Evolutionary conservation across 2,797 vertebrate species (phyloP), one percentile per base, ranked within the genome.

Genomic region (Sebastes matsubarae): DNA sequence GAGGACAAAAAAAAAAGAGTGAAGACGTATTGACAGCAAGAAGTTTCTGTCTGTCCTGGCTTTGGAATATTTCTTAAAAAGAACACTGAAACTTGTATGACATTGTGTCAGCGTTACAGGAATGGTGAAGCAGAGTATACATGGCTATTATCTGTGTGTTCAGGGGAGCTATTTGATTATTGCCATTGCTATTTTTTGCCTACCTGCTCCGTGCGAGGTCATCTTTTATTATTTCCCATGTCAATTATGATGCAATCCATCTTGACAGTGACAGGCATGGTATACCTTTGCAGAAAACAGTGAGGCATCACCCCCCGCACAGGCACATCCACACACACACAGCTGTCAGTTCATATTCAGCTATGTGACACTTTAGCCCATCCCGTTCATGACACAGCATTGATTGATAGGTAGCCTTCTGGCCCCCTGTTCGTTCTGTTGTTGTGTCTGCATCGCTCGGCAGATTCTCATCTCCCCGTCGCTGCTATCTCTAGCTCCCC

Each of bases 351-450:
- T 93, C 83, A 76, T 80, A 91, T 94, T 89, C 86, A 87, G 77
- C 70, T 54, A 68, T 60, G 65, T 89, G 87, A 92, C 88, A 89
- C 70, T 66, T 63, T 27, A 89, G 66, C 54, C 84, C 58, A 64
- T 82, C 79, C 32, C 0, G 6, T 52, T 77, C 80, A 57, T 77
- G 83, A 89, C 87, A 81, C 70, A 61, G 69, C 77, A 58, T 1
- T 92, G 93, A 94, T 89, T 92, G 94, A 94, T 89, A 85, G 85
- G 81, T 82, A 77, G 78, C 82, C 87, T 77, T 73, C 82, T 80
- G 66, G 73, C 73, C 84, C 72, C 68, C 27, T 77, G 75, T 87
- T 89, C 83, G 77, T 88, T 84, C 74, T 74, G 68, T 72, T 83
- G 80, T 82, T 83, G 57, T 81, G 86, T 84, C 81, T 82, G 61